These are phyloP conservation scores for Labia minor DNA, from an alignment of 2,888 invertebrate species.

Conservation along the genomic window DNA sequence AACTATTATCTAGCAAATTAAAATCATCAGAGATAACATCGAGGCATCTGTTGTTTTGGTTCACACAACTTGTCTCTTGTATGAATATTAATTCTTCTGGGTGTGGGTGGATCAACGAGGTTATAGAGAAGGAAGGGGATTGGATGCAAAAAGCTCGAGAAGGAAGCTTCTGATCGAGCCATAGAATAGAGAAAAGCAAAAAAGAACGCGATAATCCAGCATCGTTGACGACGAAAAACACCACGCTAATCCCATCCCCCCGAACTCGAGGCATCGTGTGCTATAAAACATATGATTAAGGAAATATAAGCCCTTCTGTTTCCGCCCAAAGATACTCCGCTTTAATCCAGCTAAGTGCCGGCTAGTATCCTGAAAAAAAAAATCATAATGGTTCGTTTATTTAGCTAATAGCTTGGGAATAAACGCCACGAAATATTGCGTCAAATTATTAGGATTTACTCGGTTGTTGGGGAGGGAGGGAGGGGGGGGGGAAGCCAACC, in stretches of 20 bases:
- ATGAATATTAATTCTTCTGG: no score
- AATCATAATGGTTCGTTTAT: constrained; percentile 4
- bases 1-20: no score
- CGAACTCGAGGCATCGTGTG: not conserved
- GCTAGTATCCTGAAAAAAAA: not conserved
- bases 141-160: no score
- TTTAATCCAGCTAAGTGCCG: not conserved
- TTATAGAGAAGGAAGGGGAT: no score
- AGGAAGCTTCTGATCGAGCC: no score
- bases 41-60: no score
- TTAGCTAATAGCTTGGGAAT: constrained; percentile 7
- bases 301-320: constrained; percentile 1
- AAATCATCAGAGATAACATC: no score
- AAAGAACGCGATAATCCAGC: no score
- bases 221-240: no score
- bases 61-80: no score
- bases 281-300: constrained; percentile 13
- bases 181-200: no score
- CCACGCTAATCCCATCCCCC: not conserved
- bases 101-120: no score
- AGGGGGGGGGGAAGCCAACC: not conserved
- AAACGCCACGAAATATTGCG: constrained; percentile 3
- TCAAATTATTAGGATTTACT: constrained; percentile 4
- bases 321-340: not conserved
- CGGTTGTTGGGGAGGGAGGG: not conserved